Conservation (phyloP, 2,888 invertebrate genomes). For the Synanthedon myopaeformis region DNA sequence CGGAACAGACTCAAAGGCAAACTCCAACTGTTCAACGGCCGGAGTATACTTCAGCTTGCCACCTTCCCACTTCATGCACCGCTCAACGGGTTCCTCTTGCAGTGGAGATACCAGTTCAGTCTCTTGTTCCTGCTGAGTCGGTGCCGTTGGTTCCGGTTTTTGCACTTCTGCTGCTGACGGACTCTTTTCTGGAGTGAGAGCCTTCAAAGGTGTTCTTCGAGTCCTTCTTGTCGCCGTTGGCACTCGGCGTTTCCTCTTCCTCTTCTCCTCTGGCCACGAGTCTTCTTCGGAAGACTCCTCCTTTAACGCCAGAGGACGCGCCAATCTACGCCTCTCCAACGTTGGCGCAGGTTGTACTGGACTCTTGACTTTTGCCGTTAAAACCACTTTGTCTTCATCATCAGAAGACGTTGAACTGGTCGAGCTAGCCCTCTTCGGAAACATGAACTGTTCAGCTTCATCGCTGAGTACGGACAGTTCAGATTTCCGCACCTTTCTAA, state of each 20-base stretch:
- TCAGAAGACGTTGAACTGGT: conserved; percentile 67
- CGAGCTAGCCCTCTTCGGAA: conserved; percentile 76
- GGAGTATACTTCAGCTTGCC: conserved; percentile 56
- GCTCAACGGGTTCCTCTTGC: conserved; percentile 38
- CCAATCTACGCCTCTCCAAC: conserved; percentile 41
- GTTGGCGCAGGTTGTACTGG: conserved; percentile 30
- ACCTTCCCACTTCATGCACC: conserved; percentile 61
- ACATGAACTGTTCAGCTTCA: conserved; percentile 90
- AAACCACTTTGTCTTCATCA: conserved; percentile 56
- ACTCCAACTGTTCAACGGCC: conserved; percentile 73
- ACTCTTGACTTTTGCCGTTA: conserved; percentile 44
- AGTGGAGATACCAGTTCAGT: conserved; percentile 24
- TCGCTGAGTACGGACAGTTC: conserved; percentile 82
- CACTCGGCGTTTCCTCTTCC: conserved; percentile 33
- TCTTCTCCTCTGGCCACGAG: conserved; percentile 46
- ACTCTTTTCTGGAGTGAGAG: conserved; percentile 1
- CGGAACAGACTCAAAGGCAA: conserved; percentile 82
- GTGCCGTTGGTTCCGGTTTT: conserved; percentile 8
- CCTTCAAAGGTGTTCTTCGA: conserved; percentile 15
- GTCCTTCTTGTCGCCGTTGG: conserved; percentile 26
- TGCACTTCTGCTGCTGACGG: conserved; percentile 15
- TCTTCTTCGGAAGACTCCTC: conserved; percentile 63
- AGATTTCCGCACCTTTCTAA: conserved; percentile 78
- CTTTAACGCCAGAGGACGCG: conserved; percentile 50
- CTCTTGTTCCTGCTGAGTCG: conserved; percentile 9